phyloP scores from a whole-genome alignment of 2,113 vertebrate species.

The Hystrix cristata region DNA sequence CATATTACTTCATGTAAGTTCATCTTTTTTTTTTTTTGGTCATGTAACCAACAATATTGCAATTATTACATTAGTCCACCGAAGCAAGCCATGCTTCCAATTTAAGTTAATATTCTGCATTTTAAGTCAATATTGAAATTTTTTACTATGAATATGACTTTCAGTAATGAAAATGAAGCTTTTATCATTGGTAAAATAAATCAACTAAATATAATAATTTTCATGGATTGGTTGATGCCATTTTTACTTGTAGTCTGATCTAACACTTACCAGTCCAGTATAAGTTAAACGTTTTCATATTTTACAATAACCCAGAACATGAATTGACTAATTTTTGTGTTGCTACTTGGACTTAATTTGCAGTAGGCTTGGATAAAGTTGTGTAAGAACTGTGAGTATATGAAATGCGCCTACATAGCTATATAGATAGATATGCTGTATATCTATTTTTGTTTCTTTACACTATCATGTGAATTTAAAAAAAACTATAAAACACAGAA shows the following conservation, averaged over 20 bases:
- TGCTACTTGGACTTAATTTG: not conserved
- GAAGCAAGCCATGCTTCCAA: not conserved
- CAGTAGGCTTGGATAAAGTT: not conserved
- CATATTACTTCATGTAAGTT: not conserved
- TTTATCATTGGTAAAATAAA: conserved; percentile 31
- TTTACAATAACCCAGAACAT: not conserved
- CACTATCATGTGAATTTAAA: not conserved
- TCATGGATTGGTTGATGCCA: not conserved
- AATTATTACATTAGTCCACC: not conserved
- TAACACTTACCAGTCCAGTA: not conserved
- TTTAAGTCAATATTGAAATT: not conserved
- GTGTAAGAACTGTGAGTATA: not conserved
- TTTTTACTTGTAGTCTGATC: not conserved
- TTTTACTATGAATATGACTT: not conserved
- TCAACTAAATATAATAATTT: not conserved
- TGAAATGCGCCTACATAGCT: not conserved
- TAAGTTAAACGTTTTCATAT: not conserved
- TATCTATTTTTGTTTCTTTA: conserved; percentile 14
- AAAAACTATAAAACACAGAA: not conserved
- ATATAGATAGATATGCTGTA: not conserved
- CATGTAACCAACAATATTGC: not conserved
- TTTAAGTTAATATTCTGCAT: not conserved
- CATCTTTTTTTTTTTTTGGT: not conserved
- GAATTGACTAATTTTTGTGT: not conserved
- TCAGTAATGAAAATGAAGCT: not conserved